Percentiles rank a stretch among this genome's conserved stretches.
Conservation (phyloP, 1,140 invertebrate genomes). For the Neodiprion pinetum region DNA sequence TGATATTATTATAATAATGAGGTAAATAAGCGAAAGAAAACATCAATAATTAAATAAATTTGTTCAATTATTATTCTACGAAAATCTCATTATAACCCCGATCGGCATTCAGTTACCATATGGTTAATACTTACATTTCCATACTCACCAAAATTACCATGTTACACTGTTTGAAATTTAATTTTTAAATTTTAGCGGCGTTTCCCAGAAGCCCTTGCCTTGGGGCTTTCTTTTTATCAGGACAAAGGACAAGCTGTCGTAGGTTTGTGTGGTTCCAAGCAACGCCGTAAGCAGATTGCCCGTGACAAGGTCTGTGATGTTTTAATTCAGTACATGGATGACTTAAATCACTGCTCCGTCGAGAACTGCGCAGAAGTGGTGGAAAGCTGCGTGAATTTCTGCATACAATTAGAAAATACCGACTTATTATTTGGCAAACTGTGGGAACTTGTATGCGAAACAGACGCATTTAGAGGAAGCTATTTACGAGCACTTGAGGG, state of each 20-base stretch:
- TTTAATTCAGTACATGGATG: conserved; percentile 63
- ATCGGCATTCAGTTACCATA: no score
- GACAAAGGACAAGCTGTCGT: conserved; percentile 74
- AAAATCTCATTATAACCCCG: no score
- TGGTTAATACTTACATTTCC: background rate
- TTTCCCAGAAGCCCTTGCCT: conserved; percentile 69
- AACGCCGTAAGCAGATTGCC: conserved; percentile 67
- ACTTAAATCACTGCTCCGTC: conserved; percentile 61
- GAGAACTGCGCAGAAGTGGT: conserved; percentile 51
- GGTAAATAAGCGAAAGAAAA: no score
- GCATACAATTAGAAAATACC: conserved; percentile 57
- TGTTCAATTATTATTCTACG: no score
- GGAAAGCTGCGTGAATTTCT: conserved; percentile 54
- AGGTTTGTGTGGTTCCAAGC: conserved; percentile 65
- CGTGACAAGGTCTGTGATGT: conserved; percentile 66
- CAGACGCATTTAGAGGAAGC: conserved; percentile 51
- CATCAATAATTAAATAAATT: no score
- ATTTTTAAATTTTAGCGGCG: conserved; percentile 60
- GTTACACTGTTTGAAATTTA: conserved; percentile 14
- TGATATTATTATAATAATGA: no score
- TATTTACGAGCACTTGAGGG: conserved; percentile 63
- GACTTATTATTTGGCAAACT: conserved; percentile 63
- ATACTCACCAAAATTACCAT: conserved; percentile 9
- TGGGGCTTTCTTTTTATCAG: conserved; percentile 74
- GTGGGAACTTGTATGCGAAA: conserved; percentile 61